A percentile compares a stretch with the other conserved stretches of the same genome.
These are phyloP conservation scores for Petromus typicus DNA, from an alignment of 2,113 vertebrate genomes.

Conservation along the genomic window DNA sequence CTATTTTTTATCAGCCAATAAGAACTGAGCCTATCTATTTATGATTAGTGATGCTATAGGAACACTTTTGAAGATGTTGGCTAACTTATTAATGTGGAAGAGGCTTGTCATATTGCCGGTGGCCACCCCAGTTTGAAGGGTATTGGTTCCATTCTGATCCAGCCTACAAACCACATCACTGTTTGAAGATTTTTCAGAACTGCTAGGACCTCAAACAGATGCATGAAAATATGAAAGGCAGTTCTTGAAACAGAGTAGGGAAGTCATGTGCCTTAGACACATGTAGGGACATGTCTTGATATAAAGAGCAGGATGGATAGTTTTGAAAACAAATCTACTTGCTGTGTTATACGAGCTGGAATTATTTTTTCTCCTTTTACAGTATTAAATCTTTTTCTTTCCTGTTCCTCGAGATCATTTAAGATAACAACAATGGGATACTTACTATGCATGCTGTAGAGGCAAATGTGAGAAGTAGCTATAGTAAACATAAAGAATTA, in stretches of 20 bases:
- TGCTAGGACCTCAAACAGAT: not conserved
- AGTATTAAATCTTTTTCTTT: not conserved
- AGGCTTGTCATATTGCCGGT: not conserved
- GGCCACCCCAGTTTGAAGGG: not conserved
- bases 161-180: not conserved
- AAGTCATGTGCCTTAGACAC: not conserved
- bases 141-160: not conserved
- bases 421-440: not conserved
- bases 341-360: not conserved
- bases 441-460: not conserved
- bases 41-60: not conserved
- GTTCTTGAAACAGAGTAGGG: not conserved
- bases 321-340: slow-evolving; percentile 2
- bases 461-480: not conserved
- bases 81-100: not conserved
- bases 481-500: not conserved
- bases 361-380: not conserved
- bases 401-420: not conserved
- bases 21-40: not conserved
- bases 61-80: not conserved
- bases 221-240: not conserved
- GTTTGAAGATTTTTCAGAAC: not conserved
- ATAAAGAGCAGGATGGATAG: not conserved
- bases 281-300: not conserved
- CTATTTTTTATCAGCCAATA: not conserved